These are phyloP conservation scores for Chinchilla lanigera DNA, from an alignment of 2,113 vertebrate genomes.

Conservation along the genomic window DNA sequence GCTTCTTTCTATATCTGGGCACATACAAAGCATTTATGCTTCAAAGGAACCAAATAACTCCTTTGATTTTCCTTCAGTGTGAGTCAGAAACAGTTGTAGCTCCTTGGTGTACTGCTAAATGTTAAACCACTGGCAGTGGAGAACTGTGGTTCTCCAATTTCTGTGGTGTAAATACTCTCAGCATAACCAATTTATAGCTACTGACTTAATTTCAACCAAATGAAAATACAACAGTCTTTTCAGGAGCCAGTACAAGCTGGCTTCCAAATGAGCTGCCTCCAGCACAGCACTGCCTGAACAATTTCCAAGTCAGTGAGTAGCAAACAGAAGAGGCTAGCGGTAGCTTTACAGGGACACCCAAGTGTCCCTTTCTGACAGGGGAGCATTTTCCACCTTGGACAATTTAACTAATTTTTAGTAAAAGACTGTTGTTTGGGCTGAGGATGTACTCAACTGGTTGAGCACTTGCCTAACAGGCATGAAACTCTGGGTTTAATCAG, in stretches of 20 bases:
- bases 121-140: constrained; percentile 20
- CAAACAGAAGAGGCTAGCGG: background rate
- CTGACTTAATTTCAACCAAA: background rate
- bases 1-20: background rate
- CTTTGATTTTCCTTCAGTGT: background rate
- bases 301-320: background rate
- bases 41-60: background rate
- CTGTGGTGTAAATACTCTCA: background rate
- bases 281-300: background rate
- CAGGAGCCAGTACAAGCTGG: background rate
- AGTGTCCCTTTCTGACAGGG: background rate
- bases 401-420: constrained; percentile 33
- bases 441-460: background rate
- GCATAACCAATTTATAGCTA: background rate
- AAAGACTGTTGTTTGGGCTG: background rate
- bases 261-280: background rate
- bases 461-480: background rate
- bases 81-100: background rate
- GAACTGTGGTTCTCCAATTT: constrained; percentile 14
- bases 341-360: background rate
- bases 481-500: background rate
- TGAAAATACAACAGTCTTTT: constrained; percentile 8
- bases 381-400: background rate
- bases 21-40: background rate
- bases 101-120: constrained; percentile 18